Evolutionary conservation across 1,140 invertebrate species (phyloP).

Genomic region (Eupristina koningsbergeri): DNA sequence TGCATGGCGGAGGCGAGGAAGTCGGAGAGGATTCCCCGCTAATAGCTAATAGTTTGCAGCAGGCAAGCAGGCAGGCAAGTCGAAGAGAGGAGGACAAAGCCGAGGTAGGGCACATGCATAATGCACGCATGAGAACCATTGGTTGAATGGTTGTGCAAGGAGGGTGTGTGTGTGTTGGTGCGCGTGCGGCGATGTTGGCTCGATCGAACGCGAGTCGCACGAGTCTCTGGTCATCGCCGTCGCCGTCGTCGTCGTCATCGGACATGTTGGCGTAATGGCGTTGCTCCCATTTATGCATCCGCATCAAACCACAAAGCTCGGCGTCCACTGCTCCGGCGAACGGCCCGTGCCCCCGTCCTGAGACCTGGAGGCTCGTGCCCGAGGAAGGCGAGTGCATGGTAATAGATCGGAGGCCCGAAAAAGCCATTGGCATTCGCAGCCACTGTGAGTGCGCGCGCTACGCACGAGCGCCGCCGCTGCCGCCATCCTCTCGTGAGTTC

Average conservation of each 20-base stretch:
- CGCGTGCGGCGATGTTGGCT: constrained; percentile 33
- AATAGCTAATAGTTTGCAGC: too few relatives aligned
- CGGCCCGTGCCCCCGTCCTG: neutral
- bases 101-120: too few relatives aligned
- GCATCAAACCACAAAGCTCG: neutral
- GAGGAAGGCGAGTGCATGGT: constrained; percentile 28
- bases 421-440: too few relatives aligned
- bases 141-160: neutral
- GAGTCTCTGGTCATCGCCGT: too few relatives aligned
- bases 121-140: neutral
- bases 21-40: too few relatives aligned
- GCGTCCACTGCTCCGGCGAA: neutral
- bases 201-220: constrained; percentile 42
- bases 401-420: neutral
- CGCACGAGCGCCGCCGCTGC: constrained; percentile 10
- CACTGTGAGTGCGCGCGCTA: constrained; percentile 24
- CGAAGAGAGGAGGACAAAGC: too few relatives aligned
- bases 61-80: too few relatives aligned
- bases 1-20: too few relatives aligned
- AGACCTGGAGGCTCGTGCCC: neutral
- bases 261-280: constrained; percentile 37
- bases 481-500: constrained; percentile 21
- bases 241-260: constrained; percentile 21
- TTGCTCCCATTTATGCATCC: neutral
- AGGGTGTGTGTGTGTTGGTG: constrained; percentile 1